Conservation (phyloP, 2,797 vertebrate species). For the Pempheris klunzingeri region DNA sequence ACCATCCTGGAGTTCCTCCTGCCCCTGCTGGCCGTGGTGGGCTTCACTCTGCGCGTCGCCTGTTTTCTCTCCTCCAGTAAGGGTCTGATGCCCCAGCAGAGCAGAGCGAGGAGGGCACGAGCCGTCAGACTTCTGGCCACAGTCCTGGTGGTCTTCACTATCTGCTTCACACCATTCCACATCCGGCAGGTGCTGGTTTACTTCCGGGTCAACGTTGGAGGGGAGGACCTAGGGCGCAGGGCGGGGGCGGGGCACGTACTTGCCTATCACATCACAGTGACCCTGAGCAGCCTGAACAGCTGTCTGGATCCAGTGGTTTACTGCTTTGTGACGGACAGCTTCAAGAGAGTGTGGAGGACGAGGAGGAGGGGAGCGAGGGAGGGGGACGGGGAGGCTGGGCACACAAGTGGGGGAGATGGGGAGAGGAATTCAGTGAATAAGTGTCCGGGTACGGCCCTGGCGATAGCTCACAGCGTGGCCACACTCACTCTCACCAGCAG, state of each 20-base stretch:
- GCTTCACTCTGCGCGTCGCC: slow-evolving; percentile 92
- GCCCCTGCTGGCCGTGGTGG: slow-evolving; percentile 91
- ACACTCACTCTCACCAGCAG: slow-evolving; percentile 67
- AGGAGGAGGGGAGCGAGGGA: slow-evolving; percentile 72
- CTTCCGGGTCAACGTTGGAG: slow-evolving; percentile 76
- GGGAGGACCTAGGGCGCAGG: slow-evolving; percentile 58
- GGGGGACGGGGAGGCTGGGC: slow-evolving; percentile 38
- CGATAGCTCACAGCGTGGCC: slow-evolving; percentile 72
- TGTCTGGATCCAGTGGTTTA: slow-evolving; percentile 98
- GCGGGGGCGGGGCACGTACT: slow-evolving; percentile 77
- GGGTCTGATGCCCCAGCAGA: slow-evolving; percentile 88
- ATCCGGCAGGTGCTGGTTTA: slow-evolving; percentile 90
- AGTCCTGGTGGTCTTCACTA: slow-evolving; percentile 92
- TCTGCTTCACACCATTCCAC: slow-evolving; percentile 97
- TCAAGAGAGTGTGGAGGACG: slow-evolving; percentile 84
- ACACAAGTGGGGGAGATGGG: slow-evolving; percentile 52
- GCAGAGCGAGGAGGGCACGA: slow-evolving; percentile 88
- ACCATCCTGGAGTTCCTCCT: slow-evolving; percentile 94
- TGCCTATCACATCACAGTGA: slow-evolving; percentile 92
- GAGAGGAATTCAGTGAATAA: slow-evolving; percentile 59
- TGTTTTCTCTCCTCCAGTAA: slow-evolving; percentile 89
- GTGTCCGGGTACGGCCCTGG: slow-evolving; percentile 70
- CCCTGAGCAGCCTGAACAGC: slow-evolving; percentile 96
- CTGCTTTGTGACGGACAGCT: slow-evolving; percentile 96
- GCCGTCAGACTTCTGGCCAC: slow-evolving; percentile 92